Base-by-base conservation (phyloP, 2,113 vertebrate genomes). In the Perca fluviatilis region DNA sequence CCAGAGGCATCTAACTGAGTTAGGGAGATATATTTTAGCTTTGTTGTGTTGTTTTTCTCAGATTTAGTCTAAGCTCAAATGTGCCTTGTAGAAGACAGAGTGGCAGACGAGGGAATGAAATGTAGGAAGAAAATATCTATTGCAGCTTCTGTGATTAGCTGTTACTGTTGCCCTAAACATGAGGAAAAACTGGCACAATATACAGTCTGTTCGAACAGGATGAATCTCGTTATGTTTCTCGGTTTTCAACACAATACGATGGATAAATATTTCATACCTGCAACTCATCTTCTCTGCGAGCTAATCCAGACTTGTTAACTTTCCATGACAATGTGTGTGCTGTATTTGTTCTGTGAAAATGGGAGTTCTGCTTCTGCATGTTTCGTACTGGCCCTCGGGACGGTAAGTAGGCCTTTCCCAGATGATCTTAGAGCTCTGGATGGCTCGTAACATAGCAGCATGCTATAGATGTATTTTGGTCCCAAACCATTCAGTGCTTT, bases 231-330 rank as follows among this genome's bases (percentile, higher is more conserved):
- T 77, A 74, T 51, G 6, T 80, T 71, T 86, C 72, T 75, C 49
- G n/a, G 65, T 78, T 86, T 88, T 82, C 50, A 75, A 80, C 61
- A 77, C 21, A 40, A 13, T 81, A 74, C 76, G 57, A 84, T 54
- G 50, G 16, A 12, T 85, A 56, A 83, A 90, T 74, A 81, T 85
- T 91, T 84, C 15, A 87, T 84, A 82, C 50, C 77, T 82, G 57
- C 80, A 61, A 62, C 74, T 79, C 74, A 77, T 84, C 23, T 62
- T 63, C 53, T 73, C 54, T 23, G 12, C 1, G 1, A 53, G 84
- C 54, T 78, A 75, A 84, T 86, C 18, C 66, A 16, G 57, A 73
- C 61, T 62, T 56, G 56, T 77, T 33, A 67, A 43, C 57, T 65
- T 18, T 64, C 51, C 62, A 16, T 82, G 71, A 76, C 65, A 71